Evolutionary conservation across 2,113 vertebrate genomes (phyloP).

Genomic region (Oenanthe oenanthe): DNA sequence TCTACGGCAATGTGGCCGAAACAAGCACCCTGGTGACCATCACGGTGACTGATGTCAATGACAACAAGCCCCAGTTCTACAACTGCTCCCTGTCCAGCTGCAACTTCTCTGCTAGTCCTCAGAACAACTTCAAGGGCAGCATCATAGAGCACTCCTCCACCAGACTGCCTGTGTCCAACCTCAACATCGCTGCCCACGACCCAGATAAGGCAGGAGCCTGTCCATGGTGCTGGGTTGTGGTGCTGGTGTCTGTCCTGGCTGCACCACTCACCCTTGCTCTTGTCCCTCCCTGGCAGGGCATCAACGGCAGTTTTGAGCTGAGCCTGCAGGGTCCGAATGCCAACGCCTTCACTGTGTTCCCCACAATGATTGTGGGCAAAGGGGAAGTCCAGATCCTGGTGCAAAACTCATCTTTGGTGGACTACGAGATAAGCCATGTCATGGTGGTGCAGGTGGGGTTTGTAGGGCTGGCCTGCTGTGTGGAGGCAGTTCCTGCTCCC

Average conservation of each 20-base stretch:
- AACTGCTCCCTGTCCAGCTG: constrained; percentile 74
- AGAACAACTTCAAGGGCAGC: constrained; percentile 70
- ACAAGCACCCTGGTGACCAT: constrained; percentile 72
- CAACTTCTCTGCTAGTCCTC: constrained; percentile 26
- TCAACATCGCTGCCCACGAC: constrained; percentile 83
- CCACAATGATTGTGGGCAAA: constrained; percentile 21
- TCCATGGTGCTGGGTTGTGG: background rate
- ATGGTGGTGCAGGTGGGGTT: constrained; percentile 82
- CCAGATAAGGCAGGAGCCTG: constrained; percentile 79
- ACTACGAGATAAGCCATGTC: constrained; percentile 78
- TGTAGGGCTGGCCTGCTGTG: background rate
- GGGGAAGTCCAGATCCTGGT: constrained; percentile 81
- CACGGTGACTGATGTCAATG: constrained; percentile 83
- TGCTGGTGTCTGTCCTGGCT: background rate
- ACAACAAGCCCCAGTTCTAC: constrained; percentile 88
- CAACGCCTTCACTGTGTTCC: constrained; percentile 80
- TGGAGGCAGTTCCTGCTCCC: background rate
- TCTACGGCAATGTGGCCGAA: constrained; percentile 26
- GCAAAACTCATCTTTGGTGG: constrained; percentile 70
- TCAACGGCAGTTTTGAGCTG: constrained; percentile 76
- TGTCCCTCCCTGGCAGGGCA: constrained; percentile 61
- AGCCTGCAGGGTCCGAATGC: constrained; percentile 72
- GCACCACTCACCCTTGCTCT: background rate
- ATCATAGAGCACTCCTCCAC: constrained; percentile 81
- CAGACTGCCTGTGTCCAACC: constrained; percentile 66